Evolutionary conservation across 2,888 invertebrate genomes (phyloP).

Genomic region (Dasysyrphus albostriatus): DNA sequence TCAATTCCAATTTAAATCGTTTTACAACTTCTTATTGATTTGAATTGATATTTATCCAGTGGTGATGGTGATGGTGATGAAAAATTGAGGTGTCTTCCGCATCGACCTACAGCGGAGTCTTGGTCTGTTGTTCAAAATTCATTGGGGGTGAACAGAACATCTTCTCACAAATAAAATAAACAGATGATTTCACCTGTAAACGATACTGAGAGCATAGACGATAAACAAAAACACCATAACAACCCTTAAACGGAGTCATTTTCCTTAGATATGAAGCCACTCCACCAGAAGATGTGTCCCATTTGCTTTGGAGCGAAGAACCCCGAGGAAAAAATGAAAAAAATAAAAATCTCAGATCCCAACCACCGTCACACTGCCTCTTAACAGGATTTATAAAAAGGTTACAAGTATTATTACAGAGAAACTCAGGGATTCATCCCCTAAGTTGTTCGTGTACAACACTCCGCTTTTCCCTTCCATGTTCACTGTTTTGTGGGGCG

Average conservation of each 20-base stretch:
- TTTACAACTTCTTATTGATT: slow-evolving; percentile 76
- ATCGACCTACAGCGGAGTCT: background rate
- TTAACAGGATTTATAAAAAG: slow-evolving; percentile 65
- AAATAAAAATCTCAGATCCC: slow-evolving; percentile 57
- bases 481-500: slow-evolving; percentile 9
- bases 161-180: slow-evolving; percentile 35
- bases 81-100: slow-evolving; percentile 68
- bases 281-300: slow-evolving; percentile 68
- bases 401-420: slow-evolving; percentile 66
- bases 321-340: slow-evolving; percentile 10
- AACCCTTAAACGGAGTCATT: slow-evolving; percentile 61
- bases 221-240: slow-evolving; percentile 66
- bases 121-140: slow-evolving; percentile 49
- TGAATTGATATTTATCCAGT: slow-evolving; percentile 76
- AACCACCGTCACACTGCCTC: slow-evolving; percentile 35
- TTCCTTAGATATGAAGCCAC: slow-evolving; percentile 16
- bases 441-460: slow-evolving; percentile 48
- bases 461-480: background rate
- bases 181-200: slow-evolving; percentile 76
- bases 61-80: slow-evolving; percentile 56
- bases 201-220: slow-evolving; percentile 54
- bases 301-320: slow-evolving; percentile 55
- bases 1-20: slow-evolving; percentile 74
- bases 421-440: slow-evolving; percentile 62
- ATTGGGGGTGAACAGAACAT: slow-evolving; percentile 53